These are phyloP conservation scores for Hydrozoanthus tunicans DNA, from an alignment of 64 coral and sea anemone genomes.

Conservation along the genomic window DNA sequence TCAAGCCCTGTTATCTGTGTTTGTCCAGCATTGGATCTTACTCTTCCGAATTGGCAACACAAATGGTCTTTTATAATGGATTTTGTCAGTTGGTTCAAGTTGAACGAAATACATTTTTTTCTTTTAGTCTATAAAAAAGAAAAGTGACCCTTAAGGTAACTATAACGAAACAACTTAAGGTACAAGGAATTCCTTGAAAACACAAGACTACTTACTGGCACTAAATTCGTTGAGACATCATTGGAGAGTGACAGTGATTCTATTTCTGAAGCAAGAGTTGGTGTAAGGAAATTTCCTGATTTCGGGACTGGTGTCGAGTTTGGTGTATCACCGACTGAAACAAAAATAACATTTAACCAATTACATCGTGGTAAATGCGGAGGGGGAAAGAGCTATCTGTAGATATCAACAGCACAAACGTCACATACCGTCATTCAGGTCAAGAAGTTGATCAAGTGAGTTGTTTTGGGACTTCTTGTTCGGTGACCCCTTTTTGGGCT, in stretches of 20 bases:
- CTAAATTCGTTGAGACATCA: constrained; percentile 36
- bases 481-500: constrained; percentile 9
- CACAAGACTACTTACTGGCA: constrained; percentile 16
- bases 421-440: constrained; percentile 36
- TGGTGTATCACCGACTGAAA: constrained; percentile 15
- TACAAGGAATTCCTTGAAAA: not conserved
- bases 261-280: constrained; percentile 48
- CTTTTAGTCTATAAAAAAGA: not conserved
- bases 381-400: not conserved
- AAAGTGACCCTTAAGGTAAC: not conserved
- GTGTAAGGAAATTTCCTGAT: constrained; percentile 35
- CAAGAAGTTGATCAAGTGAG: constrained; percentile 44
- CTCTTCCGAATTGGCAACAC: too few relatives aligned
- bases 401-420: not conserved
- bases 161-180: not conserved
- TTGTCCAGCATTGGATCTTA: too few relatives aligned
- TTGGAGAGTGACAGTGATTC: constrained; percentile 39
- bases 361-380: not conserved
- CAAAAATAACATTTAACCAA: not conserved
- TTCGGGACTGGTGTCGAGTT: not conserved
- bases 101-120: too few relatives aligned
- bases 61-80: too few relatives aligned
- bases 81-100: too few relatives aligned
- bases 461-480: not conserved
- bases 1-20: too few relatives aligned